Conservation (phyloP, 2,113 vertebrate genomes). For the Edolisoma coerulescens region DNA sequence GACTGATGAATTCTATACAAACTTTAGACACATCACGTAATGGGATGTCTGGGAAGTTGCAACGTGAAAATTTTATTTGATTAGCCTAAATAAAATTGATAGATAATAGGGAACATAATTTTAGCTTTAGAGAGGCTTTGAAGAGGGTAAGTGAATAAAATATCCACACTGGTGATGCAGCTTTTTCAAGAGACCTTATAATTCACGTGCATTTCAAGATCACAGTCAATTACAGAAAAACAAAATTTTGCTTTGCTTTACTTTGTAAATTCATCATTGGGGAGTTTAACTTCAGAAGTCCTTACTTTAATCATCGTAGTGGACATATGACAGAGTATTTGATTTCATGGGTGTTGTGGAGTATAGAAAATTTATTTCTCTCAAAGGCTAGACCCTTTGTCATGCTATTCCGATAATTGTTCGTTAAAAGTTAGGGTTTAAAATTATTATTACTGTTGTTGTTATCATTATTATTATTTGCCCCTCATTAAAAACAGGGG, state of each 20-base stretch:
- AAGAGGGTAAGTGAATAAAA: background rate
- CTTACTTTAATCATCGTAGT: background rate
- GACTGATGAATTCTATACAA: background rate
- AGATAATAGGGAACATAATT: background rate
- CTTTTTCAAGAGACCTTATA: background rate
- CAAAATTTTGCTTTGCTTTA: background rate
- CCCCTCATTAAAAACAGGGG: background rate
- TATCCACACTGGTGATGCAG: background rate
- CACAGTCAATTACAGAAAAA: background rate
- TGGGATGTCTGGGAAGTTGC: background rate
- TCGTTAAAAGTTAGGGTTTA: background rate
- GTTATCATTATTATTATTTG: background rate
- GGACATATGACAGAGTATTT: background rate
- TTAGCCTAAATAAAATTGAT: background rate
- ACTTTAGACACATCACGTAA: background rate
- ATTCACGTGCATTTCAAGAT: background rate
- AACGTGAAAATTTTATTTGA: background rate
- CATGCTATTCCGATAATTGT: background rate
- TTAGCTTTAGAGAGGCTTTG: background rate
- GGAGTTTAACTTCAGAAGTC: background rate
- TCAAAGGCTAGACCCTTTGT: background rate
- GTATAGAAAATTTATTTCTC: background rate
- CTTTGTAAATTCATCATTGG: background rate
- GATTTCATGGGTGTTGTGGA: background rate
- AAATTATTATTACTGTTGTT: background rate